Conservation (phyloP, 2,113 vertebrate species). For the Tursiops truncatus region DNA sequence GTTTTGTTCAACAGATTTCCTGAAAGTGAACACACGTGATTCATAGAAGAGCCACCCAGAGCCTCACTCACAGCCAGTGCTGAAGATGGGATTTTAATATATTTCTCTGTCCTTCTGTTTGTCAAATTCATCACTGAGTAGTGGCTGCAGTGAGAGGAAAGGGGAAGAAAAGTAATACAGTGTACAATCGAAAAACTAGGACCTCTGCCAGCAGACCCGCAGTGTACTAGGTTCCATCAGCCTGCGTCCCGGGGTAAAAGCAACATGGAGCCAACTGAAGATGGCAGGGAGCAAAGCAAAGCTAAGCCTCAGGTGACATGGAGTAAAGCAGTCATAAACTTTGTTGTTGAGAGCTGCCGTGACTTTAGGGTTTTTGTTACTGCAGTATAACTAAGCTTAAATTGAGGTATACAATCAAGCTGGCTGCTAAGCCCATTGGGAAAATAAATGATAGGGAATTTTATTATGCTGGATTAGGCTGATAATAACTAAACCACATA, state of each 20-base stretch:
- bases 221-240: not conserved
- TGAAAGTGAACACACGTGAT: not conserved
- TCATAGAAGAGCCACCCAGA: not conserved
- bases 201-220: not conserved
- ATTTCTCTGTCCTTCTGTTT: not conserved
- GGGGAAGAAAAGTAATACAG: not conserved
- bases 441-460: not conserved
- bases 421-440: not conserved
- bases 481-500: not conserved
- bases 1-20: not conserved
- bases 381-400: not conserved
- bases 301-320: not conserved
- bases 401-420: not conserved
- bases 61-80: not conserved
- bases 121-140: not conserved
- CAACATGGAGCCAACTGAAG: not conserved
- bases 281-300: not conserved
- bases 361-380: not conserved
- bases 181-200: not conserved
- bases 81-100: not conserved
- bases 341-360: not conserved
- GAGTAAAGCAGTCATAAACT: not conserved
- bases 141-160: not conserved
- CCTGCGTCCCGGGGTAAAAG: not conserved
- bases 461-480: not conserved